Conservation (phyloP, 1,140 invertebrate genomes). For the Doryteuthis pealeii region DNA sequence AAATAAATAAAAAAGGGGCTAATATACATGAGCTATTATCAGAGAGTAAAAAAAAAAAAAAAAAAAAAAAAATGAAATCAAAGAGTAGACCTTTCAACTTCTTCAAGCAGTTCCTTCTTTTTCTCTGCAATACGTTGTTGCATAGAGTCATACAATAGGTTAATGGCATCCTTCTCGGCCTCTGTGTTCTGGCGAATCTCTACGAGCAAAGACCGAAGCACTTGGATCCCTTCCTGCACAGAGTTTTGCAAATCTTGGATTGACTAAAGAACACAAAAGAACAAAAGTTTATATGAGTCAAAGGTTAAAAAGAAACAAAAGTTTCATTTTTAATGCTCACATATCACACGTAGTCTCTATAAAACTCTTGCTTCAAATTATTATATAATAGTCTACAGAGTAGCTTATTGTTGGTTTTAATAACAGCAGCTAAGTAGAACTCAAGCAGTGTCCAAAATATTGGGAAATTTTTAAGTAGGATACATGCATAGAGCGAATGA, state of each 20-base stretch:
- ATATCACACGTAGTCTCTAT: no score
- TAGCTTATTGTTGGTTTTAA: no score
- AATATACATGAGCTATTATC: no score
- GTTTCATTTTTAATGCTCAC: background rate
- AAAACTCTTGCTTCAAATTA: no score
- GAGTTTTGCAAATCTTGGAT: constrained; percentile 47
- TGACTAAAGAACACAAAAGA: constrained; percentile 29
- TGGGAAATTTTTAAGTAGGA: no score
- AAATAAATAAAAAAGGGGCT: no score
- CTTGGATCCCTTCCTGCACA: constrained; percentile 38
- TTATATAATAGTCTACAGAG: no score
- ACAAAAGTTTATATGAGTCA: background rate
- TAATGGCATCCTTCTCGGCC: constrained; percentile 36
- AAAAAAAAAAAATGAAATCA: no score
- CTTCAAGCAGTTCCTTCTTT: constrained; percentile 36
- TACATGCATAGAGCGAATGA: no score
- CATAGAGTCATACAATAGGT: constrained; percentile 33
- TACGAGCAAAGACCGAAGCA: constrained; percentile 38
- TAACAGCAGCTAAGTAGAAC: no score
- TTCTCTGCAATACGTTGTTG: constrained; percentile 39
- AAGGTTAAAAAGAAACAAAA: background rate
- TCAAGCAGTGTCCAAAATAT: no score
- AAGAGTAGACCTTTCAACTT: constrained; percentile 38
- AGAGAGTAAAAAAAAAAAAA: background rate
- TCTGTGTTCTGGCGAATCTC: constrained; percentile 44